Evolutionary conservation across 2,113 vertebrate genomes (phyloP).

Genomic region (Mesembrinibis cayennensis): DNA sequence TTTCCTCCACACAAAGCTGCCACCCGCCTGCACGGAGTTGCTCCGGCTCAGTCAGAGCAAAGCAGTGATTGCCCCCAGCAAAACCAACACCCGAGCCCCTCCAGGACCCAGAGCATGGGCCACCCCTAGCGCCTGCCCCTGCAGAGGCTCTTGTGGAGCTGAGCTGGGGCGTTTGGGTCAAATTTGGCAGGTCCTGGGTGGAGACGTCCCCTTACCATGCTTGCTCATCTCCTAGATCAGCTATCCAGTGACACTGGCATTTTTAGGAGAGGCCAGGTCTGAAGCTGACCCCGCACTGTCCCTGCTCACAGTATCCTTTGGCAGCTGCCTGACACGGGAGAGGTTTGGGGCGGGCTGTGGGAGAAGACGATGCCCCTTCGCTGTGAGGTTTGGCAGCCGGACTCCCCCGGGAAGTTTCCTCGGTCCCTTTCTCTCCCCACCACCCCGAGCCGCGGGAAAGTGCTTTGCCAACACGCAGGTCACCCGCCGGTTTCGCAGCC

Average conservation of each 20-base stretch:
- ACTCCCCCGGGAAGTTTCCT: neutral
- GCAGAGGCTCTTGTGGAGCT: neutral
- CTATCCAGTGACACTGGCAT: neutral
- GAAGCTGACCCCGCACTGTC: neutral
- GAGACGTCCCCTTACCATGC: neutral
- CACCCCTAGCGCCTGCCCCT: neutral
- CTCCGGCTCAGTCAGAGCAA: neutral
- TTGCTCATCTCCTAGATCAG: neutral
- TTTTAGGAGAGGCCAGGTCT: neutral
- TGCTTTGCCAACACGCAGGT: neutral
- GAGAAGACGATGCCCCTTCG: neutral
- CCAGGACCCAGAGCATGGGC: rapidly evolving
- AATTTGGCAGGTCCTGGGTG: neutral
- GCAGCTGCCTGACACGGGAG: rapidly evolving
- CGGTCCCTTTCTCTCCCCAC: neutral
- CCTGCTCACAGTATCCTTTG: neutral
- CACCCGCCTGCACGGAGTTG: neutral
- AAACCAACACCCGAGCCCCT: neutral
- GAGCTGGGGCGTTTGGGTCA: neutral
- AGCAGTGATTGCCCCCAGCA: neutral
- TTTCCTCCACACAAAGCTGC: neutral
- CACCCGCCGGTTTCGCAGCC: neutral
- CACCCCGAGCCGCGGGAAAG: rapidly evolving
- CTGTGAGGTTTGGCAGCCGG: neutral
- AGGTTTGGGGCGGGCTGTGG: neutral